These are phyloP conservation scores for Antheraea mylitta DNA, from an alignment of 1,140 invertebrate genomes.

Conservation along the genomic window DNA sequence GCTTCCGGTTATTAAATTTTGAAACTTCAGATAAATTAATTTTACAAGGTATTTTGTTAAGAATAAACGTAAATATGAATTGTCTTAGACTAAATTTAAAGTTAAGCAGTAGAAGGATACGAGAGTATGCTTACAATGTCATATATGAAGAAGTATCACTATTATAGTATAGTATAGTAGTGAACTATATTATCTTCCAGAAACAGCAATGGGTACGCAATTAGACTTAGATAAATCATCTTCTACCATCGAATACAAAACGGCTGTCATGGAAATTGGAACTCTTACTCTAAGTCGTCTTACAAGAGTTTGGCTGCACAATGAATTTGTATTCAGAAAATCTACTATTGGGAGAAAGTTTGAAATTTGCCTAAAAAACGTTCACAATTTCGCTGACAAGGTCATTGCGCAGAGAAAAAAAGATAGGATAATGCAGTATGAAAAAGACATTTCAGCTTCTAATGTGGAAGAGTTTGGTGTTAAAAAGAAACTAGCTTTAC, in stretches of 20 bases:
- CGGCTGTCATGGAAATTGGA: constrained; percentile 43
- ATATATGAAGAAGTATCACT: background rate
- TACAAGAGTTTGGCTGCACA: constrained; percentile 78
- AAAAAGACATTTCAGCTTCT: background rate
- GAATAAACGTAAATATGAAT: no score
- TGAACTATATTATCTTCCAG: constrained; percentile 53
- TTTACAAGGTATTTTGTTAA: no score
- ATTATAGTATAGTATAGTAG: no score
- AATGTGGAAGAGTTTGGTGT: constrained; percentile 17
- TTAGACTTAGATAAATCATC: constrained; percentile 80
- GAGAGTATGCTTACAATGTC: no score
- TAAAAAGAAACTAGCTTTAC: constrained; percentile 81
- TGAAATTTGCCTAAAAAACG: constrained; percentile 77
- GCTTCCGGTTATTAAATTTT: no score
- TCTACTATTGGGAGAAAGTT: constrained; percentile 79
- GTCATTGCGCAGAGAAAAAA: constrained; percentile 62
- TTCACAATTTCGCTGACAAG: constrained; percentile 84
- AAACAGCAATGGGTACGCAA: constrained; percentile 87
- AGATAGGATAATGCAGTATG: constrained; percentile 15
- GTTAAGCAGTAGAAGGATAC: no score
- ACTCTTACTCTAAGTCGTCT: constrained; percentile 31
- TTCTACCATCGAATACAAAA: constrained; percentile 76
- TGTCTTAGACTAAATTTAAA: no score
- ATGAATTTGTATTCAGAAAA: constrained; percentile 80
- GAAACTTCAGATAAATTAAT: no score